Evolutionary conservation across 2,888 invertebrate species (phyloP), one percentile per base, ranked within the genome.

Genomic region (Agrotis clavis): DNA sequence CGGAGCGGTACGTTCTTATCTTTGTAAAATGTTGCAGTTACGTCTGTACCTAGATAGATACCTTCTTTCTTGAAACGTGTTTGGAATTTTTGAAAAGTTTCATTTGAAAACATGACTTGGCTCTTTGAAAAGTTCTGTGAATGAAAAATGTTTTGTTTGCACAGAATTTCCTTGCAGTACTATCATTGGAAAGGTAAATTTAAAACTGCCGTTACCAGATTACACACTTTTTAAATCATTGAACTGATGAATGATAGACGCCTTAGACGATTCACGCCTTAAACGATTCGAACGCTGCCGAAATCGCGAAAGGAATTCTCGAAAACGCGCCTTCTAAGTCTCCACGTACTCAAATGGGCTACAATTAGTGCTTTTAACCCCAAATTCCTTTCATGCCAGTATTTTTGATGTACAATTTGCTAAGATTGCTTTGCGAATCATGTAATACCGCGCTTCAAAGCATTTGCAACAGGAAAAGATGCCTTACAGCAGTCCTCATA

Each of bases 1-100:
- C 35, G 47, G 66, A 53, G 54, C 60, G 51, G 35, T 66, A 82
- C 67, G 60, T 82, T 79, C 79, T 77, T 82, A 69, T 79, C 68
- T 78, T 66, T 50, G 63, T 73, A 48, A 77, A 82, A 77, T 65
- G 54, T 77, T 77, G 77, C 64, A 56, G 65, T 62, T 57, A 60
- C 67, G 59, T 71, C 18, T 13, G 66, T 60, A 59, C 47, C 19
- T 68, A 21, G 54, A 45, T 45, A 41, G 11, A 51, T 50, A 73
- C 14, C 47, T 74, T 19, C 19, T 18, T 65, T 63, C 61, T 60
- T 70, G 71, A 45, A 61, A 11, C 69, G 54, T 71, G 56, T 67
- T 56, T 16, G 78, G 60, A 79, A 77, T 70, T n/a, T 63, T 60
- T 75, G 35, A 64, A 67, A 60, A 4, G n/a, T 54, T 79, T 56